Evolutionary conservation across 1,140 invertebrate genomes (phyloP).

Genomic region (Cheumatopsyche charites): DNA sequence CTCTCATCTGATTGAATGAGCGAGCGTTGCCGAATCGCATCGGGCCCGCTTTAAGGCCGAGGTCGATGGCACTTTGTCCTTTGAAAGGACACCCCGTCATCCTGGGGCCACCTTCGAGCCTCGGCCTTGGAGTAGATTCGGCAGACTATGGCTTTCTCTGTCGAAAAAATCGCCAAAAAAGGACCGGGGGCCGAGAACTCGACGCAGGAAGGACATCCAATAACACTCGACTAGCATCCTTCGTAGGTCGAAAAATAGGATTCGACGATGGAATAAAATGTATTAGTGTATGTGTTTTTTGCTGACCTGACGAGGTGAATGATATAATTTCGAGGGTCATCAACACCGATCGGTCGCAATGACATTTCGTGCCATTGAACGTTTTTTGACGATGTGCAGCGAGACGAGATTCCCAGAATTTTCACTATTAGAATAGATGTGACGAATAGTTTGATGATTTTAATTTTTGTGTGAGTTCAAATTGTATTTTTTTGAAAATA

Average conservation of each 20-base stretch:
- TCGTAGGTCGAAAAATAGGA: no score
- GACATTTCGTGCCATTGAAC: constrained; percentile 20
- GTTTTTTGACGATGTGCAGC: constrained; percentile 9
- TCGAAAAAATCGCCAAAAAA: constrained; percentile 7
- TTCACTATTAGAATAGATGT: no score
- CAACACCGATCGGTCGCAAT: not conserved
- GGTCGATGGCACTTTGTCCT: constrained; percentile 35
- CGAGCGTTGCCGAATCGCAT: constrained; percentile 16
- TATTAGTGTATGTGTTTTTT: no score
- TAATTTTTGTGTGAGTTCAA: no score
- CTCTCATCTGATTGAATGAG: constrained; percentile 34
- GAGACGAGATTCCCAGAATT: not conserved
- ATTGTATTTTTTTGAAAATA: no score
- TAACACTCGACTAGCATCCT: no score
- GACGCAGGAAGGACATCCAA: not conserved
- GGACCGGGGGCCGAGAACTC: not conserved
- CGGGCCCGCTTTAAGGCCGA: not conserved
- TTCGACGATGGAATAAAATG: no score
- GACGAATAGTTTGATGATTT: no score
- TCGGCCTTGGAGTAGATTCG: constrained; percentile 11
- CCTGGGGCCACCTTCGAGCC: not conserved
- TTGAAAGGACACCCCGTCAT: constrained; percentile 27
- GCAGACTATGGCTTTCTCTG: constrained; percentile 11
- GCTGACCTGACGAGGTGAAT: not conserved
- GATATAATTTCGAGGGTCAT: constrained; percentile 21